Base-by-base conservation (phyloP, 2,888 invertebrate species). In the Cetonia aurata region DNA sequence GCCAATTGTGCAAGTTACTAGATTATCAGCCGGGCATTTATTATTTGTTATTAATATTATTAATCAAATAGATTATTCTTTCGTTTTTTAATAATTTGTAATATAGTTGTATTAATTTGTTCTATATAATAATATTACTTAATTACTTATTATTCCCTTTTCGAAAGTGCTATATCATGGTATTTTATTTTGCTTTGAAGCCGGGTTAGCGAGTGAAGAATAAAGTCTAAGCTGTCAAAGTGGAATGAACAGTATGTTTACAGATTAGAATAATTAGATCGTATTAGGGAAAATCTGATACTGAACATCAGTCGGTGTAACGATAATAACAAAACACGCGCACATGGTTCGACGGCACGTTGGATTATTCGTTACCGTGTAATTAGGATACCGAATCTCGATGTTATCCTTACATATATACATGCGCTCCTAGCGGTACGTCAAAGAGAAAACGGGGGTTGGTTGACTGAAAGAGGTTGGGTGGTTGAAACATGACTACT, bases 301-400 rank as follows among this genome's bases (percentile, higher is more conserved):
- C 50, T n/a, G 19, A 65, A 50, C 62, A 65, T 65, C 37, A 50
- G 62, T 41, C 33, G 37, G 19, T 65, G 41, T 65, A 65, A 50
- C 33, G 50, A 37, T 37, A 33, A 15, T 15, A 65, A 50, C 50
- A 65, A 65, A 57, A 65, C 62, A 50, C 42, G 33, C 48, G 48
- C 31, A 48, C 15, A 57, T 19, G 19, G 17, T 6, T n/a, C 17
- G 17, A 53, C 37, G 19, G 31, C 31, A 25, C 42, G 42, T n/a
- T 46, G 33, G 50, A 65, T 65, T 65, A 62, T 62, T 37, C 50
- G 62, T 65, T 50, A 50, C 37, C 50, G 50, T 37, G 62, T 65
- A 65, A 65, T 65, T 65, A 65, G 62, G 62, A 65, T 65, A 31
- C 25, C 46, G 46, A 46, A 60, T 60, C 46, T 46, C 19, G 46